Evolutionary conservation across 2,888 invertebrate genomes (phyloP), one percentile per base, ranked within the genome.

Genomic region (Pachymerium ferrugineum): DNA sequence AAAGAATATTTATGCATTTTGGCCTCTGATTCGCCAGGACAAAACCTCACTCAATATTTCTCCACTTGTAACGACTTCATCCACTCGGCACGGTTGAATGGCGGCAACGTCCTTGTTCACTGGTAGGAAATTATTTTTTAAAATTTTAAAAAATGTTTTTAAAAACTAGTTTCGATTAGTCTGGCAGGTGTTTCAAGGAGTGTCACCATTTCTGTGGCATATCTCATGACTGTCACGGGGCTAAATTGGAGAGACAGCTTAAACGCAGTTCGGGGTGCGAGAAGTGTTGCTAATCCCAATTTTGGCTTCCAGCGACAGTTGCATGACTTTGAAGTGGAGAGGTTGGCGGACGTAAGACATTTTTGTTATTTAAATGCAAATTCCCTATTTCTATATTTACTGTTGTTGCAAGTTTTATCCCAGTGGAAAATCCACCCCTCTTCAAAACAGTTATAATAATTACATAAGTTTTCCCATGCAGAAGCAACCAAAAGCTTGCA

Each of bases 101-200:
- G 94, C 75, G 96, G 97, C 71, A 91, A 91, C 82, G 94, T 94
- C 54, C 88, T 97, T 29, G 94, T 97, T 79, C 97, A 97, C 83
- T 97, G 97, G 94, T 94, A 84, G 8, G 8, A 12, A 10, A 10
- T 35, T 35, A 10, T 14, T 10, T 14, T 35, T 35, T 8, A 12
- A 10, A 35, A 35, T 10, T 35, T 35, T 35, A 35, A 35, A 35
- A 35, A 10, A n/a, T n/a, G n/a, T n/a, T n/a, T 47, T 42, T 8
- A 8, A 42, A 42, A 42, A 8, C 3, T 42, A 42, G 3, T 3
- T 14, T 42, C 42, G 80, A 80, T 71, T 85, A 94, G 94, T 83
- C 85, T 97, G 81, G 97, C 97, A 22, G 97, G 97, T 31, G 95
- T 97, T 90, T 97, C 97, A 0, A 89, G 97, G 25, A 96, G 96